Conservation (phyloP, 2,113 vertebrate genomes). For the Panthera leo region DNA sequence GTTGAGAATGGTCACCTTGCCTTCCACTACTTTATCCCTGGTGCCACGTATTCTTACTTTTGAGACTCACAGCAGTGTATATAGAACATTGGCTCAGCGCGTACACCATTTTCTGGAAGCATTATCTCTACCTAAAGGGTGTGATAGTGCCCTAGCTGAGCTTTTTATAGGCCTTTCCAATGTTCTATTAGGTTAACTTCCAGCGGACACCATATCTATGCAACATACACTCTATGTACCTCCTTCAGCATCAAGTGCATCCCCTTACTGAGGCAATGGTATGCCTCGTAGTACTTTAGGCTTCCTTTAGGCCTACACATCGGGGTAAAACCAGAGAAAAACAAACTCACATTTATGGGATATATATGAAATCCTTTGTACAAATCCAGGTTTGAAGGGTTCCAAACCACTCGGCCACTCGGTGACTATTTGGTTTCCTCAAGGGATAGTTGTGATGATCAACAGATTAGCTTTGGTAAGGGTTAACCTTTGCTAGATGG, state of each 20-base stretch:
- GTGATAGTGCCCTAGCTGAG: not conserved
- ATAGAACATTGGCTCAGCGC: too few relatives aligned
- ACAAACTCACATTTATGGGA: not conserved
- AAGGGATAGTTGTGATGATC: not conserved
- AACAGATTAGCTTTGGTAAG: not conserved
- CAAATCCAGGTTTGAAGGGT: not conserved
- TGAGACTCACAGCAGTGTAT: not conserved
- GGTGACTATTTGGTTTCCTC: not conserved
- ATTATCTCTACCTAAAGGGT: too few relatives aligned
- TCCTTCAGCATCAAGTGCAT: not conserved
- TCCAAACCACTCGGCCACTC: not conserved
- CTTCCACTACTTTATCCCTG: not conserved
- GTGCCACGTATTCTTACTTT: too few relatives aligned
- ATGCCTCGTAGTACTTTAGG: accelerated
- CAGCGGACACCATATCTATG: too few relatives aligned
- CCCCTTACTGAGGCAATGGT: not conserved
- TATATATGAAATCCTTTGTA: not conserved
- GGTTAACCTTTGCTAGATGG: not conserved
- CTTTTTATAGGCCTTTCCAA: not conserved
- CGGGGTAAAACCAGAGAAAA: not conserved
- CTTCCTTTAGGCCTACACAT: not conserved
- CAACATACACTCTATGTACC: not conserved
- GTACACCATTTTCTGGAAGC: not conserved
- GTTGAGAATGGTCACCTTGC: not conserved
- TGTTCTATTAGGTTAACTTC: not conserved